phyloP scores from a whole-genome alignment of 2,888 invertebrate genomes.

The Sericinus montela region DNA sequence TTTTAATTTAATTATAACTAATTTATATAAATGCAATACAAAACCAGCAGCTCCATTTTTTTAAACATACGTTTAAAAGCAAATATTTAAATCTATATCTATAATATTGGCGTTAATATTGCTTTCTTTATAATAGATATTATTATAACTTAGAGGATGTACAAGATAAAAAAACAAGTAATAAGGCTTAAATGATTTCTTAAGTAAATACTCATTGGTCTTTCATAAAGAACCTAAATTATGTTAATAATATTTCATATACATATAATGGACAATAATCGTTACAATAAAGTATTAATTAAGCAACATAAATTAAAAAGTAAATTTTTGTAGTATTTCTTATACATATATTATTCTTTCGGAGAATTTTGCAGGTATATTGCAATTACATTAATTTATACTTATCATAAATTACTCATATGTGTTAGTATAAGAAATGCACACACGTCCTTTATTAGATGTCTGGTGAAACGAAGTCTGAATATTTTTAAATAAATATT shows the following conservation, averaged over 20 bases:
- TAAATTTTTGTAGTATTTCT: too few species aligned
- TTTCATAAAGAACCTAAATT: slow-evolving; percentile 15
- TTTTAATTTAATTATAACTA: slow-evolving; percentile 38
- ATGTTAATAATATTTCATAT: not conserved
- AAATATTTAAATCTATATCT: slow-evolving; percentile 45
- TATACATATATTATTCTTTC: too few species aligned
- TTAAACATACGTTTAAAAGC: slow-evolving; percentile 47
- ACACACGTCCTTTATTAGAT: slow-evolving; percentile 5
- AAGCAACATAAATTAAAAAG: too few species aligned
- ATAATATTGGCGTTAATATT: slow-evolving; percentile 74
- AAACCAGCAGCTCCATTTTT: slow-evolving; percentile 20
- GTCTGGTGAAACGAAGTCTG: slow-evolving; percentile 14
- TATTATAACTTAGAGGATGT: slow-evolving; percentile 30
- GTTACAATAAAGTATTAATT: too few species aligned
- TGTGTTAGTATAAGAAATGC: not conserved
- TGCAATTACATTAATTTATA: too few species aligned
- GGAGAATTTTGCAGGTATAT: too few species aligned
- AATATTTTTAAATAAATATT: slow-evolving; percentile 26
- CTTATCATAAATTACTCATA: not conserved
- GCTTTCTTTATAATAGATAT: slow-evolving; percentile 37
- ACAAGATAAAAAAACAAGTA: slow-evolving; percentile 18
- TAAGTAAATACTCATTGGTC: slow-evolving; percentile 9
- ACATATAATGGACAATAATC: too few species aligned
- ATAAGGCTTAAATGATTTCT: slow-evolving; percentile 2
- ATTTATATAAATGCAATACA: slow-evolving; percentile 32